phyloP scores from a whole-genome alignment of 2,113 vertebrate genomes.

The Chionomys nivalis region DNA sequence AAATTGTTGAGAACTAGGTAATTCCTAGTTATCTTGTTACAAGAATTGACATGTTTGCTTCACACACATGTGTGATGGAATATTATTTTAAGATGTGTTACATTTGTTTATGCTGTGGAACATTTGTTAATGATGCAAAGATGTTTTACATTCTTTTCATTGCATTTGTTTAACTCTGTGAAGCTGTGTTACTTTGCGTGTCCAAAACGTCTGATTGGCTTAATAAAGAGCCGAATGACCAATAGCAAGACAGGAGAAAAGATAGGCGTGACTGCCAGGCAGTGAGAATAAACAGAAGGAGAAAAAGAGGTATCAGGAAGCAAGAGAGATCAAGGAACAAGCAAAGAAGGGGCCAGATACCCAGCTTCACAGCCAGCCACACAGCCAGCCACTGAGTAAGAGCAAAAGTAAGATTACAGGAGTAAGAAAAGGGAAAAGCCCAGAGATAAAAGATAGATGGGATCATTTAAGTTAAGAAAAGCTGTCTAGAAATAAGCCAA shows the following conservation, averaged over 20 bases:
- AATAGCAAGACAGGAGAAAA: background rate
- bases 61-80: background rate
- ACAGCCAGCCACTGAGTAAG: background rate
- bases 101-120: background rate
- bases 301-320: background rate
- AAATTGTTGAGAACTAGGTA: constrained; percentile 43
- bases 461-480: background rate
- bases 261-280: background rate
- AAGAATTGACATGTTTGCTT: background rate
- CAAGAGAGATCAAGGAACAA: background rate
- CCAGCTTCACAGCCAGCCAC: too few relatives aligned
- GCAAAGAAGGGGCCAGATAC: background rate
- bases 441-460: background rate
- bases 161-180: background rate
- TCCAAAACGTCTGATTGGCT: background rate
- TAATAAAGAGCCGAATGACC: background rate
- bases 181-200: background rate
- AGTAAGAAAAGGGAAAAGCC: background rate
- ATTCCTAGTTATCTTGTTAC: constrained; percentile 3
- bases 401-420: background rate
- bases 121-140: background rate
- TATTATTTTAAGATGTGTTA: background rate
- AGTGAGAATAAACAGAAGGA: background rate
- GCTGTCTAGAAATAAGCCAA: background rate
- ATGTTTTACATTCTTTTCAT: background rate